These are phyloP conservation scores for Tetrao urogallus DNA, from an alignment of 2,113 vertebrate genomes.

Conservation along the genomic window DNA sequence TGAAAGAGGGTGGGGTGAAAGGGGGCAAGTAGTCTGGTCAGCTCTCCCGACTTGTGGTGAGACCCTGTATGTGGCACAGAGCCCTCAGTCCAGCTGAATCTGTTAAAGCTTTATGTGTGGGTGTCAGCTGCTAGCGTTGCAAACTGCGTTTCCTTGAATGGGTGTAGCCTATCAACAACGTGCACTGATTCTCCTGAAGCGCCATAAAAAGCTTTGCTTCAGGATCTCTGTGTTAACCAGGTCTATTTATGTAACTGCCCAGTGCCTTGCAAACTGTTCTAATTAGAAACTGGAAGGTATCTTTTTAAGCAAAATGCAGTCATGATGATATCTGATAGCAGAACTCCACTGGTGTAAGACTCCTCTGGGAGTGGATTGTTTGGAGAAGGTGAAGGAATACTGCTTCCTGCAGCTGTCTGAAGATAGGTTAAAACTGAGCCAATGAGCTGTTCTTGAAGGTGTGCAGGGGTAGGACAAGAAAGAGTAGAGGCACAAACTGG, in stretches of 20 bases:
- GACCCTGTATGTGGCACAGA: not conserved
- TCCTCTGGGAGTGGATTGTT: not conserved
- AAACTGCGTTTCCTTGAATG: rapidly evolving
- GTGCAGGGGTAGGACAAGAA: not conserved
- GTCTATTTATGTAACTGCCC: not conserved
- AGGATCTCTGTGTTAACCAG: rapidly evolving
- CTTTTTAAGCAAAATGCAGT: not conserved
- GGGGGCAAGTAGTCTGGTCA: not conserved
- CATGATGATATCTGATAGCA: not conserved
- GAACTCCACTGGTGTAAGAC: not conserved
- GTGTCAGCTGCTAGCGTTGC: not conserved
- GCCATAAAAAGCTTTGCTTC: not conserved
- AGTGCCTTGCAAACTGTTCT: not conserved
- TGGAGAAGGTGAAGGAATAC: not conserved
- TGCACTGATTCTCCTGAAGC: not conserved
- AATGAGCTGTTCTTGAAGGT: not conserved
- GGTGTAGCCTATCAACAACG: not conserved
- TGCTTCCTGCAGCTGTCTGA: not conserved
- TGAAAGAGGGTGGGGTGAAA: not conserved
- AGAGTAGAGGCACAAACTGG: not conserved
- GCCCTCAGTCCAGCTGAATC: not conserved
- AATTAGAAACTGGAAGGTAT: not conserved
- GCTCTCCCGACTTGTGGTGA: not conserved
- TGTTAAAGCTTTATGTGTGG: not conserved
- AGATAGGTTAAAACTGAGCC: not conserved